Percentiles rank a stretch among this genome's conserved stretches.
phyloP scores from a whole-genome alignment of 2,797 vertebrate genomes.

The Triplophysa yarkandensis region DNA sequence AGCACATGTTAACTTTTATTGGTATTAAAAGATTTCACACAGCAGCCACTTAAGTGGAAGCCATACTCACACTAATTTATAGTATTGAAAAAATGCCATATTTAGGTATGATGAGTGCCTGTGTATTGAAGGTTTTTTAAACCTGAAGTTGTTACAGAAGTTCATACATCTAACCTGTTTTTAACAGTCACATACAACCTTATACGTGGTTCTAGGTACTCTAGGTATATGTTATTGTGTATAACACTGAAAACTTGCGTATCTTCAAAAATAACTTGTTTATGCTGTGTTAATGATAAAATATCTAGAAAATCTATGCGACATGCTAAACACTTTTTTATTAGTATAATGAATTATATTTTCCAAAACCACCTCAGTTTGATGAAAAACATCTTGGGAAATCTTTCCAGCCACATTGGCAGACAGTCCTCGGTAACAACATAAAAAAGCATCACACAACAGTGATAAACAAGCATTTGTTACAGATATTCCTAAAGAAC shows the following conservation, averaged over 20 bases:
- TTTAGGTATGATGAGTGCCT: neutral
- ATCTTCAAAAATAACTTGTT: neutral
- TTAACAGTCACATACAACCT: neutral
- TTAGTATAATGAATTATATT: too few relatives aligned
- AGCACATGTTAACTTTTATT: neutral
- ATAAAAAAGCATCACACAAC: too few relatives aligned
- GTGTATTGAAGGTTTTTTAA: conserved; percentile 14
- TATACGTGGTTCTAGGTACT: neutral
- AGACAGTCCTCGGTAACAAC: too few relatives aligned
- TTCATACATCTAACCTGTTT: neutral
- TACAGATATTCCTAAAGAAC: too few relatives aligned
- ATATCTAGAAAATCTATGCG: neutral
- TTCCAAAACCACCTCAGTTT: too few relatives aligned
- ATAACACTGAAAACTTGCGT: neutral
- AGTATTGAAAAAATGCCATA: neutral
- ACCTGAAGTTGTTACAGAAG: neutral
- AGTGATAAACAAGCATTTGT: too few relatives aligned
- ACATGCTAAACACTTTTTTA: too few relatives aligned
- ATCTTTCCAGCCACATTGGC: too few relatives aligned
- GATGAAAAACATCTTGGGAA: too few relatives aligned
- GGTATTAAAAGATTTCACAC: conserved; percentile 2
- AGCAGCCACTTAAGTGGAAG: neutral
- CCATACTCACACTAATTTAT: neutral
- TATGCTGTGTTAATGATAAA: neutral
- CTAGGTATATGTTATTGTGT: neutral